phyloP scores from a whole-genome alignment of 2,888 invertebrate genomes.

The Drosophila helvetica region DNA sequence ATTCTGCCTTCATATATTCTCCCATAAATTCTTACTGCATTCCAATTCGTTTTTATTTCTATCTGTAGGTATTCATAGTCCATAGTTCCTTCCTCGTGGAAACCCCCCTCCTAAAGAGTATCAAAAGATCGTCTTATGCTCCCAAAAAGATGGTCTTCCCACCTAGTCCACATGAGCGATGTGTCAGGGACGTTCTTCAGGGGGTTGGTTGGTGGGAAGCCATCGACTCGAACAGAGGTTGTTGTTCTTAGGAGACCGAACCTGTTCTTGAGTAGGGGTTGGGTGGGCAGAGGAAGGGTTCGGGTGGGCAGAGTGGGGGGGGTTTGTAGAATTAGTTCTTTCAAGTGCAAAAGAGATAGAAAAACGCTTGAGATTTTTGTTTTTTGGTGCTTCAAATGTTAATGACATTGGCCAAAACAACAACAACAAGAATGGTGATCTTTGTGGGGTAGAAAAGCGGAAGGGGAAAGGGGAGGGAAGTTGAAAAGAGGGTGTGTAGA shows the following conservation, averaged over 20 bases:
- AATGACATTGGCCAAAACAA: slow-evolving; percentile 34
- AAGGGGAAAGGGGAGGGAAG: background rate
- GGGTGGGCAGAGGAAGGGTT: background rate
- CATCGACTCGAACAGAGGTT: slow-evolving; percentile 3
- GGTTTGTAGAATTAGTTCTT: slow-evolving; percentile 1
- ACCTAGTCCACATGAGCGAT: slow-evolving; percentile 4
- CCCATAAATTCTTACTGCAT: too few relatives aligned
- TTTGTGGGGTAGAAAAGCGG: slow-evolving; percentile 2
- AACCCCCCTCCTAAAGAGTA: background rate
- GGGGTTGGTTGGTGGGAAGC: slow-evolving; percentile 1
- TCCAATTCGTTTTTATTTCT: too few relatives aligned
- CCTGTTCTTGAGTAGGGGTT: slow-evolving; percentile 34
- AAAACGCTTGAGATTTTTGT: slow-evolving; percentile 40
- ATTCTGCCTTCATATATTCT: too few relatives aligned
- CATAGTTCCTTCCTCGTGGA: too few relatives aligned
- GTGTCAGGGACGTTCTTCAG: slow-evolving; percentile 15
- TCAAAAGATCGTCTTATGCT: background rate
- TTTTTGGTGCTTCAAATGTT: slow-evolving; percentile 39
- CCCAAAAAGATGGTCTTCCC: background rate
- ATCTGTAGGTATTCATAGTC: too few relatives aligned
- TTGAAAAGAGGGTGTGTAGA: background rate
- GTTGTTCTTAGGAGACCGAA: slow-evolving; percentile 5
- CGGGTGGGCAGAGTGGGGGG: background rate
- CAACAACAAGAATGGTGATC: background rate
- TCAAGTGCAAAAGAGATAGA: slow-evolving; percentile 34